Evolutionary conservation across 2,888 invertebrate genomes (phyloP).

Genomic region (Torymus aiolomorphi): DNA sequence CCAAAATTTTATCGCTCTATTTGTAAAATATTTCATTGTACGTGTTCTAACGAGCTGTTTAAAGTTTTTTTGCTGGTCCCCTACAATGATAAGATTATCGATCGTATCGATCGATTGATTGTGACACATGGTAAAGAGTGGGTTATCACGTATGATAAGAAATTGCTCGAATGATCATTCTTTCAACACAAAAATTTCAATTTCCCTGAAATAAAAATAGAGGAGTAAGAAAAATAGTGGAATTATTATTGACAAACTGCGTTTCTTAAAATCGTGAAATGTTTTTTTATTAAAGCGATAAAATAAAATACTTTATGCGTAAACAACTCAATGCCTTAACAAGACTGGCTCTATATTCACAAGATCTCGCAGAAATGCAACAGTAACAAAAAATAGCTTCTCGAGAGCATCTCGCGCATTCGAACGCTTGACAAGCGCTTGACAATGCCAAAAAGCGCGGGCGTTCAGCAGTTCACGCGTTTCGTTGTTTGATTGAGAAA

Average conservation of each 20-base stretch:
- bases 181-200: background rate
- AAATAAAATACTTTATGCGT: conserved; percentile 44
- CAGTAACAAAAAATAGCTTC: conserved; percentile 23
- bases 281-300: conserved; percentile 51
- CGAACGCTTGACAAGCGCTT: background rate
- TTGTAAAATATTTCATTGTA: background rate
- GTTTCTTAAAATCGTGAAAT: conserved; percentile 16
- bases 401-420: conserved; percentile 8
- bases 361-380: conserved; percentile 36
- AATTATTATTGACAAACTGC: background rate
- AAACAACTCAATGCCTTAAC: conserved; percentile 40
- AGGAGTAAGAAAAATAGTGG: conserved; percentile 11
- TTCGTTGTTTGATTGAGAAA: conserved; percentile 44
- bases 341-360: conserved; percentile 40
- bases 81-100: conserved; percentile 1
- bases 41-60: conserved; percentile 1
- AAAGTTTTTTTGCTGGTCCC: background rate
- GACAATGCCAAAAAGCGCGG: conserved; percentile 3
- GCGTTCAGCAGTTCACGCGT: background rate
- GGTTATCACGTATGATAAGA: conserved; percentile 20
- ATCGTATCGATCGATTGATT: conserved; percentile 12
- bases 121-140: background rate
- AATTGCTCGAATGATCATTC: conserved; percentile 10
- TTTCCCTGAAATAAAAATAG: conserved; percentile 15
- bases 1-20: conserved; percentile 27